Conservation (phyloP, 2,888 invertebrate genomes). For the Operophtera brumata region DNA sequence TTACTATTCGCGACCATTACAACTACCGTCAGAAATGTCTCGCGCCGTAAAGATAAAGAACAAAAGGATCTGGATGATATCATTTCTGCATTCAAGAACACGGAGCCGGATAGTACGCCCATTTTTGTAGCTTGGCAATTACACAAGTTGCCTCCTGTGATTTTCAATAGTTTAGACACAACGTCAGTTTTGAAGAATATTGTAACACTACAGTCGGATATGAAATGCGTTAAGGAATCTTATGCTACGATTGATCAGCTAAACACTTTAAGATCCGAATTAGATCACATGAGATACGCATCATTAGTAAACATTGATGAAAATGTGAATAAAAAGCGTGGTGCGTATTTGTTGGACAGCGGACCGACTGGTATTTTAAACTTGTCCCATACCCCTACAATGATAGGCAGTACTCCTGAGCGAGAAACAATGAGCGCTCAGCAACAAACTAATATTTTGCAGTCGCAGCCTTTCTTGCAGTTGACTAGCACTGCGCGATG, state of each 20-base stretch:
- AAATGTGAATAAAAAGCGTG: not conserved
- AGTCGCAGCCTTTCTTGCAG: not conserved
- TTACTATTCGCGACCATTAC: too few species aligned
- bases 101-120: not conserved
- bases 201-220: not conserved
- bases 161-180: too few species aligned
- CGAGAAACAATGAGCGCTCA: not conserved
- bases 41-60: too few species aligned
- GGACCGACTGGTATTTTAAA: not conserved
- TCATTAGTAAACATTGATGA: not conserved
- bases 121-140: not conserved
- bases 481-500: not conserved
- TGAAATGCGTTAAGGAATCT: not conserved
- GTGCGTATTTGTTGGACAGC: not conserved
- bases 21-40: too few species aligned
- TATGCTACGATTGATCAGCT: not conserved
- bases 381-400: not conserved
- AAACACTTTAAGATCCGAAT: not conserved
- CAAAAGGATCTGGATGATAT: too few species aligned
- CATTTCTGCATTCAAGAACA: too few species aligned
- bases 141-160: not conserved
- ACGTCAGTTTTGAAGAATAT: not conserved
- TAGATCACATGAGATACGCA: not conserved
- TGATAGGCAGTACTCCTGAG: not conserved
- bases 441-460: not conserved